These are phyloP conservation scores for Elmis aenea DNA, from an alignment of 2,888 invertebrate genomes.

Conservation along the genomic window DNA sequence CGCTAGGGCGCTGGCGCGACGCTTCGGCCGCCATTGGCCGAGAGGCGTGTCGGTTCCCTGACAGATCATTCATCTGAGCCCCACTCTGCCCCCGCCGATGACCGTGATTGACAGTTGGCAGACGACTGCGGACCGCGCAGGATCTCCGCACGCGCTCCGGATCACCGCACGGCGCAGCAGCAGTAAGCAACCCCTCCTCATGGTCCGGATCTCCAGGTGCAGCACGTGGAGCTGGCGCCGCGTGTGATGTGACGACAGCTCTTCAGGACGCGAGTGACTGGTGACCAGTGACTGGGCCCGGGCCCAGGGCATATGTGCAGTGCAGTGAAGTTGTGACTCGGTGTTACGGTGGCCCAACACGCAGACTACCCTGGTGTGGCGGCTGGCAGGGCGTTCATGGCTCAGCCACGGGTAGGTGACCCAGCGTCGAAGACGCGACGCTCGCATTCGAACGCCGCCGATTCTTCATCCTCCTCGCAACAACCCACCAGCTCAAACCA, in stretches of 20 bases:
- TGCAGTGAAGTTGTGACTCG: slow-evolving; percentile 43
- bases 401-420: slow-evolving; percentile 77
- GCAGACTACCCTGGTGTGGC: slow-evolving; percentile 53
- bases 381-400: slow-evolving; percentile 75
- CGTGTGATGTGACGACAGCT: slow-evolving; percentile 32
- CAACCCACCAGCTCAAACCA: too few relatives aligned
- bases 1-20: slow-evolving; percentile 51
- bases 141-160: slow-evolving; percentile 50
- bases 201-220: slow-evolving; percentile 33
- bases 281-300: slow-evolving; percentile 34
- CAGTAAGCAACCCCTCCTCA: slow-evolving; percentile 25
- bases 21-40: slow-evolving; percentile 43
- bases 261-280: slow-evolving; percentile 26
- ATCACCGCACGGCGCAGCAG: slow-evolving; percentile 32
- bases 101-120: slow-evolving; percentile 63
- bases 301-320: slow-evolving; percentile 36
- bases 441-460: neutral
- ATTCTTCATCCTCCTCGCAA: slow-evolving; percentile 2
- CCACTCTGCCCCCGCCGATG: slow-evolving; percentile 52
- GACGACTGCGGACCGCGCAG: slow-evolving; percentile 62
- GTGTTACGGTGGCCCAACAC: slow-evolving; percentile 54
- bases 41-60: slow-evolving; percentile 41
- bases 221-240: slow-evolving; percentile 28
- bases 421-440: neutral
- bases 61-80: slow-evolving; percentile 50